These are phyloP conservation scores for Galbula dea DNA, from an alignment of 2,113 vertebrate species.

Conservation along the genomic window DNA sequence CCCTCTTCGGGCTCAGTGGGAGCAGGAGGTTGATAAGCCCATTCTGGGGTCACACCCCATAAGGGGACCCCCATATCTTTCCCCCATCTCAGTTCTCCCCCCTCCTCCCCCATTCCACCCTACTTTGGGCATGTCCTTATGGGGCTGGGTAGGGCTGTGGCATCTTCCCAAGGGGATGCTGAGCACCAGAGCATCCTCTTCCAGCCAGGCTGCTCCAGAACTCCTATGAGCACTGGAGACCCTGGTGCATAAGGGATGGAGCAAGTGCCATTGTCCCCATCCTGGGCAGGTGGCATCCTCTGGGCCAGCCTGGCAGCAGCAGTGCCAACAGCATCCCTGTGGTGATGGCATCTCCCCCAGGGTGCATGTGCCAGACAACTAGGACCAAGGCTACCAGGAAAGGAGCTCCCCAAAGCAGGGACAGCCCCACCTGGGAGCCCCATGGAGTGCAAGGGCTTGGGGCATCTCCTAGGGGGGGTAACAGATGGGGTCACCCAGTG, in stretches of 20 bases:
- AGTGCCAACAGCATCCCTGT: background rate
- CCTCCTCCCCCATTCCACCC: background rate
- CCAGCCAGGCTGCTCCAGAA: background rate
- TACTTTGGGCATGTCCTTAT: rapidly evolving
- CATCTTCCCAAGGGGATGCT: background rate
- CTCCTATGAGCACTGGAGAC: background rate
- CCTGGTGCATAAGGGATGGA: background rate
- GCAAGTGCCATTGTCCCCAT: background rate
- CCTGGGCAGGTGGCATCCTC: background rate
- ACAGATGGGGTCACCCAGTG: background rate
- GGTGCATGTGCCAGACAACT: background rate
- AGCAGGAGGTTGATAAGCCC: background rate
- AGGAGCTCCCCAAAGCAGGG: background rate
- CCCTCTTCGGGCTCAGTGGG: background rate
- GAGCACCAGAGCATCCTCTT: background rate
- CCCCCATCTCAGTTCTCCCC: background rate
- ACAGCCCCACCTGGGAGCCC: background rate
- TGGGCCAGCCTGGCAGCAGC: background rate
- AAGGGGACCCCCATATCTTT: background rate
- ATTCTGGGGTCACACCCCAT: background rate
- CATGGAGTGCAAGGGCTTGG: rapidly evolving
- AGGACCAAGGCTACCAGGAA: no score
- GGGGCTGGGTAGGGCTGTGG: background rate
- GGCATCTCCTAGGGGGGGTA: background rate
- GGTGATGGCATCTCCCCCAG: background rate